These are phyloP conservation scores for Punctoribates punctum DNA, from an alignment of 2,888 invertebrate genomes.

Conservation along the genomic window DNA sequence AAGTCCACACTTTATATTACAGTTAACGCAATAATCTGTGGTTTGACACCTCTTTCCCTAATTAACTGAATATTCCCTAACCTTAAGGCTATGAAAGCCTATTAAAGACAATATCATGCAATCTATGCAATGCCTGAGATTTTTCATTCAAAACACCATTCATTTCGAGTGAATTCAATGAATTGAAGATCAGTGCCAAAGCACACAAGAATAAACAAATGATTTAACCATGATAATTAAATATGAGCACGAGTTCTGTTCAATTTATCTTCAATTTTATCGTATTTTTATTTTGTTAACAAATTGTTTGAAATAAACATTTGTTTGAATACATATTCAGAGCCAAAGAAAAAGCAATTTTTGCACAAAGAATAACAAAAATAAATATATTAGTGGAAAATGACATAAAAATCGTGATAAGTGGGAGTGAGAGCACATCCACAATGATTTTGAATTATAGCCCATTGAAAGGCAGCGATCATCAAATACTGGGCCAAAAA, in stretches of 20 bases:
- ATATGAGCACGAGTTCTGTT: too few relatives aligned
- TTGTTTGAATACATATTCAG: neutral
- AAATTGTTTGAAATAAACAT: neutral
- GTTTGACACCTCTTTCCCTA: neutral
- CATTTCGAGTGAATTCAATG: neutral
- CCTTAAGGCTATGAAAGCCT: slow-evolving; percentile 6
- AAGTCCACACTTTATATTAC: neutral
- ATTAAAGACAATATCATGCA: neutral
- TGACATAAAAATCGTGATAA: slow-evolving; percentile 20
- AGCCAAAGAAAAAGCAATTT: neutral
- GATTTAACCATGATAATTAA: too few relatives aligned
- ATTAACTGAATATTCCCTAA: slow-evolving; percentile 4
- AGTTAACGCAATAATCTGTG: neutral
- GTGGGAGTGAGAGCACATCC: slow-evolving; percentile 24
- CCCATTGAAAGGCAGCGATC: neutral
- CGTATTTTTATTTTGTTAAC: too few relatives aligned
- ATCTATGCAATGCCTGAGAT: neutral
- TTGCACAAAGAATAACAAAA: neutral
- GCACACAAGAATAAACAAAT: too few relatives aligned
- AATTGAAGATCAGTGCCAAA: neutral
- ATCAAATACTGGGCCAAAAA: neutral
- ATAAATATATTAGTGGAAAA: neutral
- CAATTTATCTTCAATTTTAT: too few relatives aligned
- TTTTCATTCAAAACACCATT: too few relatives aligned
- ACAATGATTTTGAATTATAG: neutral